Conservation (phyloP, 2,888 invertebrate species). For the Apodemia hepburni region DNA sequence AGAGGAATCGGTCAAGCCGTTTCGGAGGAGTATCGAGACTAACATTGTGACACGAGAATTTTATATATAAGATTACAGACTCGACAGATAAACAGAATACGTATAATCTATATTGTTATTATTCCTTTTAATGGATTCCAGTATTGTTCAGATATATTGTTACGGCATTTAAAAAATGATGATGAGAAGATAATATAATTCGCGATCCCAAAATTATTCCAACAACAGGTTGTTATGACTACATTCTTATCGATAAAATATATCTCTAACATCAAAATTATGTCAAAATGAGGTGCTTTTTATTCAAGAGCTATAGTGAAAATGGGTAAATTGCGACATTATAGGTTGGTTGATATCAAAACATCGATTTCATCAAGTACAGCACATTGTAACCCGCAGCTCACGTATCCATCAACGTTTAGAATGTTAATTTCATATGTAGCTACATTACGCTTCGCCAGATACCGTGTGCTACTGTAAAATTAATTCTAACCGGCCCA, state of each 20-base stretch:
- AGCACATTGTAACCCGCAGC: constrained; percentile 53
- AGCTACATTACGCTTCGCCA: constrained; percentile 46
- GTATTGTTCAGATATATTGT: too few relatives aligned
- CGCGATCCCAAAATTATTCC: not conserved
- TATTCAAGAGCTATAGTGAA: constrained; percentile 30
- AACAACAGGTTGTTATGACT: constrained; percentile 7
- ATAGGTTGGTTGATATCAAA: constrained; percentile 38
- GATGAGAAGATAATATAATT: too few relatives aligned
- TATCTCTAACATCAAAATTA: constrained; percentile 23
- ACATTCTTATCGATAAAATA: constrained; percentile 1
- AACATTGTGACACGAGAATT: too few relatives aligned
- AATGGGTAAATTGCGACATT: constrained; percentile 39
- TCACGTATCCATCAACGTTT: constrained; percentile 62
- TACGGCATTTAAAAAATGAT: too few relatives aligned
- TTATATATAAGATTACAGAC: too few relatives aligned
- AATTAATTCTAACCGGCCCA: constrained; percentile 43
- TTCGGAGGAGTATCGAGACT: too few relatives aligned
- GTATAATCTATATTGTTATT: too few relatives aligned
- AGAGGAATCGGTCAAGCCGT: too few relatives aligned
- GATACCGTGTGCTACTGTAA: constrained; percentile 11
- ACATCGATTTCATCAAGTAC: constrained; percentile 38
- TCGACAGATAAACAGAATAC: too few relatives aligned
- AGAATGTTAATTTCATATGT: constrained; percentile 64
- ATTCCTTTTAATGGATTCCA: too few relatives aligned
- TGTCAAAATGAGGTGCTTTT: constrained; percentile 32